Percentiles rank a stretch among this genome's conserved stretches.
phyloP scores from a whole-genome alignment of 2,888 invertebrate genomes.

The Scaptomyza reducta region DNA sequence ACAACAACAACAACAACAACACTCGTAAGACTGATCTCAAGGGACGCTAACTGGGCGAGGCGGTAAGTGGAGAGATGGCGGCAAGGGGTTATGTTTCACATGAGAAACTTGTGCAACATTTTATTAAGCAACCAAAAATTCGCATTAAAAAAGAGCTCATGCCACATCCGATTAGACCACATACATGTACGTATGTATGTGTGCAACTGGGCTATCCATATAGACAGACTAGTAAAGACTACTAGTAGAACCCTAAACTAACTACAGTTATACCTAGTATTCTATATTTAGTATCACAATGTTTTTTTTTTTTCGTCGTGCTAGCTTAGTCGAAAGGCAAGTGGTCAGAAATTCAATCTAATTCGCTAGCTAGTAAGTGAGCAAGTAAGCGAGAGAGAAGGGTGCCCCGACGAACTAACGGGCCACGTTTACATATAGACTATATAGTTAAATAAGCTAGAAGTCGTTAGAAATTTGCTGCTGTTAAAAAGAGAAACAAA shows the following conservation, averaged over 20 bases:
- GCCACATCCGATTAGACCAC: constrained; percentile 40
- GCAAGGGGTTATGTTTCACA: not conserved
- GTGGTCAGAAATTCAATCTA: constrained; percentile 27
- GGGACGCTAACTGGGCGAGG: constrained; percentile 20
- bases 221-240: constrained; percentile 16
- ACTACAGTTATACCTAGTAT: constrained; percentile 39
- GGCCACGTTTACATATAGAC: constrained; percentile 23
- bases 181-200: constrained; percentile 7
- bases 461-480: constrained; percentile 50
- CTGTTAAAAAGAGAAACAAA: constrained; percentile 44
- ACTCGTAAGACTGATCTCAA: constrained; percentile 72
- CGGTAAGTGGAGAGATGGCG: not conserved
- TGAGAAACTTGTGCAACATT: constrained; percentile 21
- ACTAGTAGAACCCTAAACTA: constrained; percentile 26
- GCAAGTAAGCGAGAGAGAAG: no score
- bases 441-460: constrained; percentile 33
- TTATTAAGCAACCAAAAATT: constrained; percentile 70
- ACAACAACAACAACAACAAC: constrained; percentile 11
- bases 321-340: constrained; percentile 26
- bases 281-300: constrained; percentile 14
- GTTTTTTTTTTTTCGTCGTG: constrained; percentile 7
- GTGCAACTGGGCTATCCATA: not conserved
- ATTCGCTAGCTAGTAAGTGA: constrained; percentile 35
- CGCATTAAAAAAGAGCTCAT: constrained; percentile 56
- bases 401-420: not conserved